Percentiles rank a stretch among this genome's conserved stretches.
These are phyloP conservation scores for Trichonephila inaurata DNA, from an alignment of 1,140 invertebrate genomes.

Conservation along the genomic window DNA sequence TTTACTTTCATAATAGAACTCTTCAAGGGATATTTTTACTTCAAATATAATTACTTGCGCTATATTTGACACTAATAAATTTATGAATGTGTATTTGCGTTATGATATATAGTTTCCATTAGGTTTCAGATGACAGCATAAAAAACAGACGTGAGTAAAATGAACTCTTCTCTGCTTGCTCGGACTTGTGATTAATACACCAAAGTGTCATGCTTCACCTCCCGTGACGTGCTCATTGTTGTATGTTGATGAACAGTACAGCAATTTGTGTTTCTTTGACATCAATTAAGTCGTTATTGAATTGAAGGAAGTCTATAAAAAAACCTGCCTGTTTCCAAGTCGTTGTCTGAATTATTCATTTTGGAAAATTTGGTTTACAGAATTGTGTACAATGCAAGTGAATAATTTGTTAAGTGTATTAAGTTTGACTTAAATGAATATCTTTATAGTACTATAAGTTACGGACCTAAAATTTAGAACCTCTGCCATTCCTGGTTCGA, in stretches of 20 bases:
- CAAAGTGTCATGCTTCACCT: neutral
- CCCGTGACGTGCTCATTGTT: conserved; percentile 7
- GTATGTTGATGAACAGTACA: neutral
- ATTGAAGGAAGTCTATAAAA: neutral
- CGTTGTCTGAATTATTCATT: too few species aligned
- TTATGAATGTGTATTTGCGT: neutral
- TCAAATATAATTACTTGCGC: neutral
- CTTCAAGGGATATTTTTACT: neutral
- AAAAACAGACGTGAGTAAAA: conserved; percentile 48
- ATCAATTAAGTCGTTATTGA: neutral
- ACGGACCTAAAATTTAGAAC: too few species aligned
- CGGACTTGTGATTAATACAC: conserved; percentile 50
- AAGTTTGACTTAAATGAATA: too few species aligned
- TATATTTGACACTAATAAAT: conserved; percentile 30
- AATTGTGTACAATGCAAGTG: too few species aligned
- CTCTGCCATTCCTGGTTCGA: too few species aligned
- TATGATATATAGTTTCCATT: conserved; percentile 9
- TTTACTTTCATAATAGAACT: too few species aligned
- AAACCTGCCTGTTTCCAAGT: too few species aligned
- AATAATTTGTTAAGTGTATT: too few species aligned
- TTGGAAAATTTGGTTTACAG: too few species aligned
- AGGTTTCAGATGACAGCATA: neutral
- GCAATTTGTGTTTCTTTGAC: neutral
- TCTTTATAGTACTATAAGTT: too few species aligned
- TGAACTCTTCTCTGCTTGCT: conserved; percentile 11